These are phyloP conservation scores for Tokudaia tokunoshimensis DNA, from an alignment of 2,797 vertebrate species.

Conservation along the genomic window DNA sequence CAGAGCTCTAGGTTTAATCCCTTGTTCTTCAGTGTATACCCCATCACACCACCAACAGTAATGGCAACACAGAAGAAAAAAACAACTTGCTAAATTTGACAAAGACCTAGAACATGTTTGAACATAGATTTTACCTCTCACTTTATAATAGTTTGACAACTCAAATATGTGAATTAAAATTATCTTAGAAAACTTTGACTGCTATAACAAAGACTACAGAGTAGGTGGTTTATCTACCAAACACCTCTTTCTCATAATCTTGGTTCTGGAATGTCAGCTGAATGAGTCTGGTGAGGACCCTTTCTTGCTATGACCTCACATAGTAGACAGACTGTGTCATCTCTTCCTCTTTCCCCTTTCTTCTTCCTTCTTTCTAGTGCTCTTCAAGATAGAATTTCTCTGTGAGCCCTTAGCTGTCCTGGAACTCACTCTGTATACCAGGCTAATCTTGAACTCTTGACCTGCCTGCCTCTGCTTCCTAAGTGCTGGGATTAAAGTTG, in stretches of 20 bases:
- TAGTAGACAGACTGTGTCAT: neutral
- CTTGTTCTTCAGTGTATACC: neutral
- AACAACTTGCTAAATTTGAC: neutral
- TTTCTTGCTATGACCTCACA: neutral
- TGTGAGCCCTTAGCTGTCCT: neutral
- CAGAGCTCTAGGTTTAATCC: neutral
- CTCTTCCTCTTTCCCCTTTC: neutral
- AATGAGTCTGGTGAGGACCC: neutral
- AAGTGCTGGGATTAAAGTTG: neutral
- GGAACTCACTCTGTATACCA: neutral
- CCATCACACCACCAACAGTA: neutral
- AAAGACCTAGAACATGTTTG: conserved; percentile 26
- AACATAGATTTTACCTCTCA: conserved; percentile 21
- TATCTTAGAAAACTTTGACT: neutral
- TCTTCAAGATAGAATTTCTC: neutral
- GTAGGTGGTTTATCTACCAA: neutral
- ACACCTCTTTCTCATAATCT: neutral
- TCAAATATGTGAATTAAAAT: conserved; percentile 53
- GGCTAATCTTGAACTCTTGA: neutral
- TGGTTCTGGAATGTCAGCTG: neutral
- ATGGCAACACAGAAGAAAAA: conserved; percentile 13
- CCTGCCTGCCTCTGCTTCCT: neutral
- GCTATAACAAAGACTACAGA: neutral
- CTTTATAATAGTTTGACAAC: conserved; percentile 39
- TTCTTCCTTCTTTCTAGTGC: neutral